Evolutionary conservation across 2,113 vertebrate genomes (phyloP), one percentile per base, ranked within the genome.

Genomic region (Oxyura jamaicensis): DNA sequence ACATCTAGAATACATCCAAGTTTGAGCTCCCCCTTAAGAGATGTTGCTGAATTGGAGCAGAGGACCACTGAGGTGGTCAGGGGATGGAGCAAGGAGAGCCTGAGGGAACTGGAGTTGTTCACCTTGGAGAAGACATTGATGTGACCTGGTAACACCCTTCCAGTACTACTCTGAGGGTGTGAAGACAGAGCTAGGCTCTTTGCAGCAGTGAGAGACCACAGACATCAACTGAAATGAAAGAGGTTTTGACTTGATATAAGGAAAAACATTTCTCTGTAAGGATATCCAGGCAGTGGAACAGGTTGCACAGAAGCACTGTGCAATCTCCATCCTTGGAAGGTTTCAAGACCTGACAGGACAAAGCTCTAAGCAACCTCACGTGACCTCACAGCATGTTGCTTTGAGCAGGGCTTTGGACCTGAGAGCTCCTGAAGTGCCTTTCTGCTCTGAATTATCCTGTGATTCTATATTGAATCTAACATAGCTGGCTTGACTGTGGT

Each of bases 131-230:
- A 55, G 62, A 11, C 46, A 3, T 13, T 28, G 13, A 8, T 50
- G 42, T 15, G 22, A 22, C 48, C 67, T 59, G 7, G 13, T 17
- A 65, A 39, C 19, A 76, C 13, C 22, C 19, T 84, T 85, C 44
- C 31, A 31, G 23, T 42, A 17, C 11, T 31, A 6, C 21, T 13
- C 39, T n/a, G n/a, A 59, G 13, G 10, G 84, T 59, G 16, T 13
- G 7, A 9, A 72, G 52, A 15, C 33, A 20, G 36, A 74, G 20
- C 18, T 41, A 21, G 10, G n/a, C 20, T 16, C 8, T 5, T 71
- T 36, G 5, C 11, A 44, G 5, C 6, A 36, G 3, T 21, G 33
- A 86, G 28, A 81, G 15, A 28, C 10, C 29, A 44, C 0, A 0
- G 46, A 71, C 14, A 2, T 46, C 60, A 53, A 28, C 35, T 53